These are phyloP conservation scores for Microcebus ravelobensis DNA, from an alignment of 2,113 vertebrate species.

Conservation along the genomic window DNA sequence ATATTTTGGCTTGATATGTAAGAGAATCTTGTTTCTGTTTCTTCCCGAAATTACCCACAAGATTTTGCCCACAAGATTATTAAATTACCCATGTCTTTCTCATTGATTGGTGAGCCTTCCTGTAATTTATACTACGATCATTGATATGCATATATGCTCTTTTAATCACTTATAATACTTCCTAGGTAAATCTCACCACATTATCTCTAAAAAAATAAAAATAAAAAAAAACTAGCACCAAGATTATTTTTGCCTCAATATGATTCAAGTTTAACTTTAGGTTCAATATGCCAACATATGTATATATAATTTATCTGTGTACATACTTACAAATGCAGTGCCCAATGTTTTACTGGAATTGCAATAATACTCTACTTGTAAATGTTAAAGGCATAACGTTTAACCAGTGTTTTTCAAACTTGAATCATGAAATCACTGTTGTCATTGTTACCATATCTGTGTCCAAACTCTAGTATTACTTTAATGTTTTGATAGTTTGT, in stretches of 20 bases:
- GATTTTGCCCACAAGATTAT: not conserved
- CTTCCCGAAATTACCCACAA: not conserved
- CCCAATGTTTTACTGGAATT: not conserved
- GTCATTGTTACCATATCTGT: not conserved
- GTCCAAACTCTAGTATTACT: not conserved
- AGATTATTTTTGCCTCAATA: not conserved
- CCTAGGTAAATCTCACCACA: not conserved
- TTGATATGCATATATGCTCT: not conserved
- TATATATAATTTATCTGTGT: not conserved
- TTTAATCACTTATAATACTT: constrained; percentile 4
- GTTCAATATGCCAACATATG: not conserved
- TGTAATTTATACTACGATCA: not conserved
- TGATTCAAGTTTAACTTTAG: not conserved
- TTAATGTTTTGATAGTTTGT: constrained; percentile 4
- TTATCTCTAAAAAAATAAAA: not conserved
- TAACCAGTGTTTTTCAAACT: not conserved
- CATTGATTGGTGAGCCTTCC: not conserved
- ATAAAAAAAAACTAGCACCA: not conserved
- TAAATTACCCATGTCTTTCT: not conserved
- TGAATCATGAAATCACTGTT: not conserved
- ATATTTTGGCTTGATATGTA: not conserved
- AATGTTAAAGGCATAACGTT: not conserved
- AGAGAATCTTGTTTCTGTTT: constrained; percentile 18
- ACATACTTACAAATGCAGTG: not conserved
- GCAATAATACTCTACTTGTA: not conserved